Base-by-base conservation (phyloP, 2,797 vertebrate genomes). In the Alectoris magna region DNA sequence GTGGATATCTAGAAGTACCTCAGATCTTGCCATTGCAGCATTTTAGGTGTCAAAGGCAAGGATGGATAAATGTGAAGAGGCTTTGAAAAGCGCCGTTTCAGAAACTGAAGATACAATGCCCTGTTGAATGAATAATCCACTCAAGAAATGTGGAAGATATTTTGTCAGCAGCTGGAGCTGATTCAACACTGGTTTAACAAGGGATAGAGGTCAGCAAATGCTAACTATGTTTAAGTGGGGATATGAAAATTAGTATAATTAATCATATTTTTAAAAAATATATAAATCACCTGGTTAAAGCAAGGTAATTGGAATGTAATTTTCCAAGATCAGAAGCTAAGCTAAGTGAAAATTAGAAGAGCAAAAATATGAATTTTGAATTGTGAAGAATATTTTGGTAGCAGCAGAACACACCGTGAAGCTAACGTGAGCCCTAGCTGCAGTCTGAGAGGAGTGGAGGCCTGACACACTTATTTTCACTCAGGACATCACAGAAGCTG, bases 211-310 rank as follows among this genome's bases (percentile, higher is more conserved):
- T 96, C 95, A 96, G 92, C 67, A 92, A 94, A 90, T 87, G 93
- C 81, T 95, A 96, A 92, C 94, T 88, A 22, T 96, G 91, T 95
- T 94, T 94, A 92, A 95, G 84, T 76, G 86, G 75, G 68, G 34
- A 90, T 93, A 66, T 76, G 91, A 96, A 95, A 97, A 96, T 96
- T 24, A 91, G 87, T 95, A 92, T 96, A 95, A 97, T 96, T 89
- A 96, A 90, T 90, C 88, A 93, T 94, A 69, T 93, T 93, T 93
- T 72, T 62, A 84, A 90, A 94, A 95, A 84, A 91, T 93, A 95
- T 93, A 92, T 87, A 94, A 96, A 90, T 85, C 91, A 95, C 88
- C 92, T 96, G 93, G 72, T 91, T 96, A 96, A 96, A 93, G 74
- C 36, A 85, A 91, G 84, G 93, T 79, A 96, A 95, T 91, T 81